Evolutionary conservation across 2,113 vertebrate species (phyloP).

Genomic region (Polypterus senegalus): DNA sequence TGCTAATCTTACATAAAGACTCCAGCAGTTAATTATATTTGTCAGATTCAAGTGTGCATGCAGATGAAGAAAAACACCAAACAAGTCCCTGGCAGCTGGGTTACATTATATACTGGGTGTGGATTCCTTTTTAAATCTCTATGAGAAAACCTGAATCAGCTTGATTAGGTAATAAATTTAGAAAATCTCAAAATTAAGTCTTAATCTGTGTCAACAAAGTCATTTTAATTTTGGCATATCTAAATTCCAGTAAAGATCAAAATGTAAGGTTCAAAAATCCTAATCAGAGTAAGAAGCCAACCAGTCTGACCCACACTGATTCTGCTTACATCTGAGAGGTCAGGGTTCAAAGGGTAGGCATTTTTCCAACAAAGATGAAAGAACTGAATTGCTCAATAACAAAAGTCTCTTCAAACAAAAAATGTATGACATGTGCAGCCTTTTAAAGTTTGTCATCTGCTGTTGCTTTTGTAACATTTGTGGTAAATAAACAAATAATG

Average conservation of each 20-base stretch:
- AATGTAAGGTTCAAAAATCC: constrained; percentile 3
- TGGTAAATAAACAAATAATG: too few species aligned
- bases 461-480: too few species aligned
- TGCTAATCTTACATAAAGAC: too few species aligned
- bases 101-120: not conserved
- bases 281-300: constrained; percentile 11
- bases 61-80: not conserved
- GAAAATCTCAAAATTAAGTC: constrained; percentile 7
- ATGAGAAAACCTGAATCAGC: not conserved
- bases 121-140: not conserved
- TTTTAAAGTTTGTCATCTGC: too few species aligned
- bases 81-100: not conserved
- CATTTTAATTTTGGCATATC: not conserved
- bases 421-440: too few species aligned
- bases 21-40: too few species aligned
- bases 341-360: constrained; percentile 2
- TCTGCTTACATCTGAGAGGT: constrained; percentile 4
- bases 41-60: not conserved
- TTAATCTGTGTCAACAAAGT: not conserved
- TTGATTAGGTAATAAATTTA: constrained; percentile 5
- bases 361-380: too few species aligned
- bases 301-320: constrained; percentile 6
- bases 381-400: too few species aligned
- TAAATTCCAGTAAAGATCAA: not conserved
- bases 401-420: too few species aligned